A percentile compares a stretch with the other conserved stretches of the same genome.
These are phyloP conservation scores for Orthosia gothica DNA, from an alignment of 2,888 invertebrate species.

Conservation along the genomic window DNA sequence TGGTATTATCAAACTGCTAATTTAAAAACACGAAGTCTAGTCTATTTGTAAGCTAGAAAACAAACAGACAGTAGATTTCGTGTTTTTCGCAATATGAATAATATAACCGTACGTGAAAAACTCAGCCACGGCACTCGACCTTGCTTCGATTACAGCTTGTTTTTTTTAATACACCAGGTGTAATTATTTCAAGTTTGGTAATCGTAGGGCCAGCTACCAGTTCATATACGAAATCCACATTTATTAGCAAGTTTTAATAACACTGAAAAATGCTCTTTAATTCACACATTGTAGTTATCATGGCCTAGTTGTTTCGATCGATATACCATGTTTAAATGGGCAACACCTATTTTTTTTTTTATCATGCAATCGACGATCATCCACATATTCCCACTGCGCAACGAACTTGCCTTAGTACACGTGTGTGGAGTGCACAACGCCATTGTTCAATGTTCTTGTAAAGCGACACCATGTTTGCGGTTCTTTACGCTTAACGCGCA, in stretches of 20 bases:
- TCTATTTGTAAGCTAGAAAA: neutral
- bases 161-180: neutral
- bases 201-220: neutral
- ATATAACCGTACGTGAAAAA: neutral
- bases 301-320: neutral
- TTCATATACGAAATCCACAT: neutral
- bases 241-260: neutral
- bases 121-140: neutral
- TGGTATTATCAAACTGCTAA: neutral
- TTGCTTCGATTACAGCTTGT: neutral
- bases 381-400: slow-evolving; percentile 29
- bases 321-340: neutral
- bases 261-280: neutral
- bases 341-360: neutral
- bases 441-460: slow-evolving; percentile 81
- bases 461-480: slow-evolving; percentile 81
- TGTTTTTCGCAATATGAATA: neutral
- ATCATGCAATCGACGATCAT: slow-evolving; percentile 25
- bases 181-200: neutral
- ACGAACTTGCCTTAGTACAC: slow-evolving; percentile 31
- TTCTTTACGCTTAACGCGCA: slow-evolving; percentile 77
- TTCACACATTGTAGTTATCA: neutral
- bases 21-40: neutral
- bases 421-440: slow-evolving; percentile 72
- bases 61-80: neutral